Conservation (phyloP, 2,797 vertebrate genomes). For the Nyctibius grandis region DNA sequence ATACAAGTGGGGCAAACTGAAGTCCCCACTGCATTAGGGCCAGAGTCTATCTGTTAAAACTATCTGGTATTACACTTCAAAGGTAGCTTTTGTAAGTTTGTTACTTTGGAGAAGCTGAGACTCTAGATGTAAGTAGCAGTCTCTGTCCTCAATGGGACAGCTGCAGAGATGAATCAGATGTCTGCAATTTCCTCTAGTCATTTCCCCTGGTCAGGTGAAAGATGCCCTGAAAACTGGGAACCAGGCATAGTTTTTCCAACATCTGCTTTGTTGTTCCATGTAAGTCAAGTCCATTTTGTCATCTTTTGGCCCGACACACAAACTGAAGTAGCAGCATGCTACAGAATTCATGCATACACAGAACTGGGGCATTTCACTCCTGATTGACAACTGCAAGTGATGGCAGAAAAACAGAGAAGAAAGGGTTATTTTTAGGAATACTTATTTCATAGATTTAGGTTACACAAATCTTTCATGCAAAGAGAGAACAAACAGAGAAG, state of each 20-base stretch:
- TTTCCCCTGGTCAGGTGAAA: not conserved
- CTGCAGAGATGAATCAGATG: not conserved
- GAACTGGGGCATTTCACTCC: not conserved
- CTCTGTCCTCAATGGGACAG: not conserved
- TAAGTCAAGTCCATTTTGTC: not conserved
- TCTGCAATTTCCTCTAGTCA: not conserved
- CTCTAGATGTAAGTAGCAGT: not conserved
- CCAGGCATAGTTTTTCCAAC: not conserved
- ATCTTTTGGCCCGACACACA: not conserved
- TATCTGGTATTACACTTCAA: not conserved
- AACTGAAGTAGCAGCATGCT: not conserved
- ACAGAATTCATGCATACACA: not conserved
- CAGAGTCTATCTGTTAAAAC: not conserved
- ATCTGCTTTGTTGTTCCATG: not conserved
- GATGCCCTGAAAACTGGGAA: not conserved
- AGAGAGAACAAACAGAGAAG: not conserved
- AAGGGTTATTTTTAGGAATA: conserved; percentile 26
- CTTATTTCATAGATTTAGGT: not conserved
- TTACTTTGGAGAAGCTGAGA: not conserved
- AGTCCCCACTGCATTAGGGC: not conserved
- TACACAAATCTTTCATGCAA: not conserved
- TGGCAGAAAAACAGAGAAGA: not conserved
- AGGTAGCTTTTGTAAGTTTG: not conserved
- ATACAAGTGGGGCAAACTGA: not conserved
- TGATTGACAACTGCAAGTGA: not conserved